Conservation (phyloP, 1,140 invertebrate species). For the Caerostris extrusa region DNA sequence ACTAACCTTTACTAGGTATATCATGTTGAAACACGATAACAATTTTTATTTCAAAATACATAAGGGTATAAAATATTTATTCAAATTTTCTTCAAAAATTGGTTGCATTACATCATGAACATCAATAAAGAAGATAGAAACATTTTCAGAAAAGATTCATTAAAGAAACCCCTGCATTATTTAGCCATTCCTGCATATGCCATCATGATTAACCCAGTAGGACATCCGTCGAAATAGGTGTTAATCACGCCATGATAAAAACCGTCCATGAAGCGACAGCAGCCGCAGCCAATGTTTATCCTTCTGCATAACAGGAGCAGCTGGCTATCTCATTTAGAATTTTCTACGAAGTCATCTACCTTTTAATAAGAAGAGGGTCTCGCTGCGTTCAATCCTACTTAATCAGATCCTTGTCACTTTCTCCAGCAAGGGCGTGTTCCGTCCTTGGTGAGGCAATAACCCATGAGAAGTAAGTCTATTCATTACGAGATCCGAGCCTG, state of each 20-base stretch:
- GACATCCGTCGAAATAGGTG: neutral
- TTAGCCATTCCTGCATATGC: too few species aligned
- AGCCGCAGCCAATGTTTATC: neutral
- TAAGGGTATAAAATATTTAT: too few species aligned
- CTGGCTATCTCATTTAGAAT: neutral
- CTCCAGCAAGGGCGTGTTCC: conserved; percentile 39
- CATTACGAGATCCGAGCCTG: neutral
- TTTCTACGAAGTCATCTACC: conserved; percentile 32
- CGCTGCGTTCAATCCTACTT: neutral
- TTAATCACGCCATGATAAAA: neutral
- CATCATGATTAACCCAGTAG: too few species aligned
- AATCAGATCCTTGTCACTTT: conserved; percentile 61
- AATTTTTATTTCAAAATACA: too few species aligned
- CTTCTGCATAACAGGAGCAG: neutral
- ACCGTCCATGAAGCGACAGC: too few species aligned
- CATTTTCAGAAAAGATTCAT: too few species aligned
- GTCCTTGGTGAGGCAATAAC: conserved; percentile 34
- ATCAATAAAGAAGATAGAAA: too few species aligned
- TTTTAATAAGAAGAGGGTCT: neutral
- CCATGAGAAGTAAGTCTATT: neutral
- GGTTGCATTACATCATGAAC: too few species aligned
- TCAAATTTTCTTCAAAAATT: too few species aligned
- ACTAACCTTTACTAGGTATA: too few species aligned
- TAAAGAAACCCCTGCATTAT: too few species aligned
- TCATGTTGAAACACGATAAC: too few species aligned